Evolutionary conservation across 2,113 vertebrate genomes (phyloP).

Genomic region (Cariama cristata): DNA sequence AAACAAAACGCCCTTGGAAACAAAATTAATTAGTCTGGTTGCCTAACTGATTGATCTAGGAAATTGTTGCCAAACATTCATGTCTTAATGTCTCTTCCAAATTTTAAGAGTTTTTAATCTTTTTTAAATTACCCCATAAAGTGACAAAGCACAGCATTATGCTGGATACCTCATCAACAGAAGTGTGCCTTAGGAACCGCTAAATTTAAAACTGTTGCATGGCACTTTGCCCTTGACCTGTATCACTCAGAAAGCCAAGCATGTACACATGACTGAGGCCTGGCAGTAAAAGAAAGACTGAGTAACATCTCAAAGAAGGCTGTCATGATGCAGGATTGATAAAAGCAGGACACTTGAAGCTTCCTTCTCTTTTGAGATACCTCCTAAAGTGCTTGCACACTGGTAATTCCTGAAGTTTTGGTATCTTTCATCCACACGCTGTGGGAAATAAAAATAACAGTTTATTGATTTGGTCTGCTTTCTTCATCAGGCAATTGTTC

Average conservation of each 20-base stretch:
- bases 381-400: neutral
- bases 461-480: neutral
- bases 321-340: neutral
- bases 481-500: neutral
- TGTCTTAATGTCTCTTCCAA: neutral
- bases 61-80: conserved; percentile 27
- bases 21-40: neutral
- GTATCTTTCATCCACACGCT: neutral
- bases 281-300: neutral
- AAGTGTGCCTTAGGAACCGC: conserved; percentile 8
- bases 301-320: neutral
- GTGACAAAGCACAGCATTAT: conserved; percentile 3
- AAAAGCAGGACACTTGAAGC: neutral
- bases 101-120: neutral
- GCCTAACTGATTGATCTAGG: conserved; percentile 1
- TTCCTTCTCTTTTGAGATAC: neutral
- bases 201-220: conserved; percentile 25
- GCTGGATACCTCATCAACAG: conserved; percentile 32
- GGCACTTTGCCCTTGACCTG: conserved; percentile 33
- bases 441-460: neutral
- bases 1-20: conserved; percentile 44
- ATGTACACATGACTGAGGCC: neutral
- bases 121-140: conserved; percentile 20
- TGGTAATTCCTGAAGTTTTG: neutral
- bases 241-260: neutral